Percentiles rank a stretch among this genome's conserved stretches.
Evolutionary conservation across 2,113 vertebrate species (phyloP).

Genomic region (Ceyx margarethae): DNA sequence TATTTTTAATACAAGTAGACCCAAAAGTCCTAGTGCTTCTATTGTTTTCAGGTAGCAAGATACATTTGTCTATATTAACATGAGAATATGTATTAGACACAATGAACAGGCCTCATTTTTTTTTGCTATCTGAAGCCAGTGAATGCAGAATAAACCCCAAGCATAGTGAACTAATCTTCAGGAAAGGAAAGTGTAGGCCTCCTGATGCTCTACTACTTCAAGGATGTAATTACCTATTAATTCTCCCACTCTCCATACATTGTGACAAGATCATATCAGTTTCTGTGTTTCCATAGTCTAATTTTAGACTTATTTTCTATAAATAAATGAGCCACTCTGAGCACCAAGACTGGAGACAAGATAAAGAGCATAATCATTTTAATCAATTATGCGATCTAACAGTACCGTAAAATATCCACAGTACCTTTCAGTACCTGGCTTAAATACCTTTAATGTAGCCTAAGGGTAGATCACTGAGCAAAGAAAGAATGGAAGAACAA

Average conservation of each 20-base stretch:
- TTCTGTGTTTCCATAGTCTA: not conserved
- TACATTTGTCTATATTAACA: not conserved
- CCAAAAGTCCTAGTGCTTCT: not conserved
- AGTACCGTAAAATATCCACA: not conserved
- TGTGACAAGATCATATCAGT: not conserved
- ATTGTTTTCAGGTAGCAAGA: not conserved
- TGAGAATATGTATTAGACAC: not conserved
- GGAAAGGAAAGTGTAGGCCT: not conserved
- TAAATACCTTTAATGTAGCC: not conserved
- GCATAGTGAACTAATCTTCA: not conserved
- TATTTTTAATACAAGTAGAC: not conserved
- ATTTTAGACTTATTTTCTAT: not conserved
- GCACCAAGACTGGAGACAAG: not conserved
- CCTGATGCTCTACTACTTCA: not conserved
- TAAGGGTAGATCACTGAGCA: not conserved
- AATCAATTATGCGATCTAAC: not conserved
- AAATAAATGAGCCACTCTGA: not conserved
- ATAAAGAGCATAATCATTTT: not conserved
- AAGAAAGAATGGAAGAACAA: not conserved
- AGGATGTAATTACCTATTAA: not conserved
- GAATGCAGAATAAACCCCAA: not conserved
- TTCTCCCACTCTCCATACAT: accelerated
- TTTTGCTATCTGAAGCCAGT: not conserved
- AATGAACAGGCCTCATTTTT: accelerated
- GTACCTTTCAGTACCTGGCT: not conserved